Evolutionary conservation across 2,113 vertebrate genomes (phyloP).

Genomic region (Ginglymostoma cirratum): DNA sequence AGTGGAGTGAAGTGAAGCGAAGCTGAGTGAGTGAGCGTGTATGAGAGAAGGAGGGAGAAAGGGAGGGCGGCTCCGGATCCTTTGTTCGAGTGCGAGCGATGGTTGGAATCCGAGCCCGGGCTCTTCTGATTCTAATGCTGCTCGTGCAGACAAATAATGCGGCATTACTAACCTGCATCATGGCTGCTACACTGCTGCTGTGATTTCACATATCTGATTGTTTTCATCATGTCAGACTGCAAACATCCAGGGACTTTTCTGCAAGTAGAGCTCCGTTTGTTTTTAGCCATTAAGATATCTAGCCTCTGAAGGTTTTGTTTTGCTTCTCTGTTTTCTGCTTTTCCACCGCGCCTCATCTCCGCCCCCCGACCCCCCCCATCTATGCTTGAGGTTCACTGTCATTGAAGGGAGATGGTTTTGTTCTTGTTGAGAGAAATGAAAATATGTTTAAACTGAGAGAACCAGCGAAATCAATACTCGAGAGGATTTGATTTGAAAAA

Average conservation of each 20-base stretch:
- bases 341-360: background rate
- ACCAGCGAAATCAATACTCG: background rate
- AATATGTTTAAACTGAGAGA: background rate
- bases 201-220: background rate
- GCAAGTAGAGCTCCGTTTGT: background rate
- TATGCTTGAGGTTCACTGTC: background rate
- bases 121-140: background rate
- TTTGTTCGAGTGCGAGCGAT: slow-evolving; percentile 44
- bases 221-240: background rate
- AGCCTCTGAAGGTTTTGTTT: background rate
- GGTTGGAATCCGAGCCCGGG: background rate
- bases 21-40: too few relatives aligned
- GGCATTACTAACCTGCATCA: background rate
- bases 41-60: background rate
- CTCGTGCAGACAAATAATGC: background rate
- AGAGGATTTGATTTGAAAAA: background rate
- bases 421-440: background rate
- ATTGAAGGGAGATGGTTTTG: background rate
- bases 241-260: background rate
- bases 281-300: background rate
- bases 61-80: slow-evolving; percentile 41
- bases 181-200: slow-evolving; percentile 44
- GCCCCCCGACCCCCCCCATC: background rate
- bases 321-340: background rate
- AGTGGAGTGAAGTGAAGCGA: too few relatives aligned